Evolutionary conservation across 2,888 invertebrate genomes (phyloP), one percentile per base, ranked within the genome.

Genomic region (Steinernema carpocapsae): DNA sequence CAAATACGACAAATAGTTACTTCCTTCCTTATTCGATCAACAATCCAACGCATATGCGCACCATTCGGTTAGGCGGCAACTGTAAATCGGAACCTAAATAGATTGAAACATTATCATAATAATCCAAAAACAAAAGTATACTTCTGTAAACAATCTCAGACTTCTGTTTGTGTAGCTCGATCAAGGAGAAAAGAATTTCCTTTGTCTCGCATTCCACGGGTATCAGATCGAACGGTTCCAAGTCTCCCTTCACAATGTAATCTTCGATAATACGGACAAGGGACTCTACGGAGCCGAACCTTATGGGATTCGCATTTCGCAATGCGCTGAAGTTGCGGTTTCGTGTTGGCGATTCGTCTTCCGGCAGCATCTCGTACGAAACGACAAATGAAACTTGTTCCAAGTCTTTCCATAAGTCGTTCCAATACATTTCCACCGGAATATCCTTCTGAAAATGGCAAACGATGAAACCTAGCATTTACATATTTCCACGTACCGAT

Each of bases 371-470:
- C 26, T 56, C 14, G 56, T 19, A 56, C 1, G 26, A 12, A 2
- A 56, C 56, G 14, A 12, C 26, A 56, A 56, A 56, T 14, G 26
- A 19, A 14, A 22, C 26, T 22, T 26, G 3, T 56, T 56, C 56
- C 2, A 56, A 14, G 12, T 12, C 24, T 24, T 26, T 56, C 56
- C 56, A 56, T 4, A 12, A 12, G 24, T 56, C 56, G 3, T 19
- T 56, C 56, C 56, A 56, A 56, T 56, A 56, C 56, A 56, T 56
- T 22, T 56, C 56, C 12, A 56, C 22, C 22, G 56, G 56, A 14
- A 56, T 56, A 22, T 56, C 26, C 26, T 56, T 56, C 56, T 56
- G 22, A 56, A 51, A 6, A 19, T 19, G n/a, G 6, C 14, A 51
- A 6, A n/a, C n/a, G n/a, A n/a, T n/a, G n/a, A n/a, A n/a, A n/a